Base-by-base conservation (phyloP, 2,113 vertebrate genomes). In the Cryptotis parvus region DNA sequence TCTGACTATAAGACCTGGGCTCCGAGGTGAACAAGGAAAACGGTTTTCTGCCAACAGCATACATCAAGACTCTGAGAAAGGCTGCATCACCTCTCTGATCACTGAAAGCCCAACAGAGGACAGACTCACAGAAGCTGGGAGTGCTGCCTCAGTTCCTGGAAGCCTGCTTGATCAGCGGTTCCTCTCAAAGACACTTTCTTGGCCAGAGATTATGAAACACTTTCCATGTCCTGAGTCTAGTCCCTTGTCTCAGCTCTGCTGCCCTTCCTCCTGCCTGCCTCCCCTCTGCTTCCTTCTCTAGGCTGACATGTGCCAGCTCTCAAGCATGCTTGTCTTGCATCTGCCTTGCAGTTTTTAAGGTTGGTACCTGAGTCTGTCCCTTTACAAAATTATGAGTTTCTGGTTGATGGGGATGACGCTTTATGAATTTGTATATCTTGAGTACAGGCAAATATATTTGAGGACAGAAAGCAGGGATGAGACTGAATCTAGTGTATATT, bases 21-120 rank as follows among this genome's bases (percentile, higher is more conserved):
- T 75, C 70, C 91, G 74, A 80, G 65, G 68, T 55, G 91, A 82
- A 79, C 33, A 14, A 41, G 35, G 0, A 29, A 72, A 37, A 52
- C 18, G 31, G 33, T 22, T 78, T 76, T 2, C 4, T 45, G 69
- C 31, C 24, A 39, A 49, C 77, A 83, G 0, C 18, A 3, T 6
- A 37, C 29, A 18, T 52, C n/a, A 76, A 77, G 27, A 29, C 22
- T 89, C 66, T 88, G 29, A 85, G 81, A 91, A 88, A 76, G 61
- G 79, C 26, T 81, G 68, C 39, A 87, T 73, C 1, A 58, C 85
- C 77, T 37, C 91, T 61, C 58, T 84, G 9, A 86, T 76, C 52
- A 10, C 27, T 87, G 9, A 5, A 91, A 45, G 49, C n/a, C 70
- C 39, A 75, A 80, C 37, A 7, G 52, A 43, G 35, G 81, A 52